Conservation (phyloP, 2,113 vertebrate genomes). For the Polypterus senegalus region DNA sequence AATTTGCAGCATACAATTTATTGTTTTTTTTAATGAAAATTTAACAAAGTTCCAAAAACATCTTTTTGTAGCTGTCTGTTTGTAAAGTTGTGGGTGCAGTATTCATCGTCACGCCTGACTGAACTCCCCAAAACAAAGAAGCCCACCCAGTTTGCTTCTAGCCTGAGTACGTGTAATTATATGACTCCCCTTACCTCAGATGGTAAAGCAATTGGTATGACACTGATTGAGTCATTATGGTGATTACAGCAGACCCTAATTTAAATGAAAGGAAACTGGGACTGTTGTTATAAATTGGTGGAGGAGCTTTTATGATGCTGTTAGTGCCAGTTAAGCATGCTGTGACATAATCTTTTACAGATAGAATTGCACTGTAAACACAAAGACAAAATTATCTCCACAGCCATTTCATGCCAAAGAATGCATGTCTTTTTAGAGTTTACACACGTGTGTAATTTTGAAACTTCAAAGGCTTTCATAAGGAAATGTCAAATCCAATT, state of each 20-base stretch:
- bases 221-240: not conserved
- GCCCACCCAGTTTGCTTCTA: not conserved
- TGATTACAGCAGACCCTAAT: not conserved
- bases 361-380: too few species aligned
- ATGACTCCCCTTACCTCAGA: conserved; percentile 2
- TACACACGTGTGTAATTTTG: too few species aligned
- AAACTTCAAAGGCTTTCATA: too few species aligned
- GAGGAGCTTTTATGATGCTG: not conserved
- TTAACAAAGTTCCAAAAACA: too few species aligned
- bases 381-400: too few species aligned
- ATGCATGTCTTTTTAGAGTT: too few species aligned
- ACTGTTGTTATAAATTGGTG: not conserved
- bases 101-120: not conserved
- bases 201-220: conserved; percentile 6
- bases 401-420: too few species aligned
- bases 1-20: too few species aligned
- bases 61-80: too few species aligned
- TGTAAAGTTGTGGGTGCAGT: not conserved
- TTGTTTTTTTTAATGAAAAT: too few species aligned
- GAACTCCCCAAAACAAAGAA: not conserved
- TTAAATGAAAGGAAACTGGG: not conserved
- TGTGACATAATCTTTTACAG: too few species aligned
- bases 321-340: not conserved
- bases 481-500: too few species aligned
- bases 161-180: conserved; percentile 1